Base-by-base conservation (phyloP, 2,888 invertebrate genomes). In the Oeneis ivallda region DNA sequence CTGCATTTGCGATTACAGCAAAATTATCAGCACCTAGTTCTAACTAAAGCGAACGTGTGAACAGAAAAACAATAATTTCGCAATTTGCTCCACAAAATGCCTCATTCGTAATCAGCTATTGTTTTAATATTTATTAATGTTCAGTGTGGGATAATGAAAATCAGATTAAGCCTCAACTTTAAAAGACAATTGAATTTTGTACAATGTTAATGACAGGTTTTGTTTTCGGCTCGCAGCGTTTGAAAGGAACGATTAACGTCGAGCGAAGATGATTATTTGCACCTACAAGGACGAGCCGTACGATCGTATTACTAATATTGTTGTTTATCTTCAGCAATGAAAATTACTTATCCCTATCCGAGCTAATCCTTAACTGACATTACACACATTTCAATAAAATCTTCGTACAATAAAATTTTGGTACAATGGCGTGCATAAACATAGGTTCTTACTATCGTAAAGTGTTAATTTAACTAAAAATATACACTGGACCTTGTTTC, bases 61-160 rank as follows among this genome's bases (percentile, higher is more conserved):
- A 53, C 39, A 49, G 47, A 58, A 56, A 49, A 59, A 61, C 34
- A 65, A 65, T 19, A 64, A 65, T 70, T 67, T 70, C 65, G 67
- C 47, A 65, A 70, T 62, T 65, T 64, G 69, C 67, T 52, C 69
- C 61, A 67, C 60, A 67, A 67, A 65, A 56, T 19, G 58, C 56
- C 41, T 50, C 60, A 63, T 66, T 68, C 63, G 66, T 64, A 68
- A 68, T 47, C 17, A 4, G 59, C 69, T 45, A 67, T 69, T 69
- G 69, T 69, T 67, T 57, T 47, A 49, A 58, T 15, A 61, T 62
- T 64, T 62, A 68, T 65, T 54, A 61, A 56, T 57, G 49, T 57
- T 50, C 60, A 34, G 66, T 64, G 69, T 69, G 69, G 64, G 66
- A 66, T 66, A 64, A 65, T 68, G 67, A 63, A 65, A 60, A 69